A percentile compares a stretch with the other conserved stretches of the same genome.
Conservation (phyloP, 2,888 invertebrate species). For the Micropterix aruncella region DNA sequence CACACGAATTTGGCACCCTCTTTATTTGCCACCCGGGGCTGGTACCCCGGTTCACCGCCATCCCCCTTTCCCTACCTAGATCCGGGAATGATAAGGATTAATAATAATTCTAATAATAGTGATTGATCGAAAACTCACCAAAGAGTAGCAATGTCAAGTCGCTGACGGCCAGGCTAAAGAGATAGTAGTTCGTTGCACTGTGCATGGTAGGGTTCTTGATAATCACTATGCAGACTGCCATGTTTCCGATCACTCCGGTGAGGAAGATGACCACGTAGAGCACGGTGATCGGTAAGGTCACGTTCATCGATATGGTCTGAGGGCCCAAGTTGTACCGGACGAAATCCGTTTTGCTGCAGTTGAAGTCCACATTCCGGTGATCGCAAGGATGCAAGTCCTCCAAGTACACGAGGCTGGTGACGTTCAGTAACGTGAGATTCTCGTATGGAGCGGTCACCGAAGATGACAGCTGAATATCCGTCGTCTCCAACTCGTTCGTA, state of each 20-base stretch:
- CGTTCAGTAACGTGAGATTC: too few species aligned
- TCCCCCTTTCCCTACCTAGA: too few species aligned
- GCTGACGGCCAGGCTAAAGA: slow-evolving; percentile 78
- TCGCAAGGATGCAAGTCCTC: neutral
- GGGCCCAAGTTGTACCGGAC: slow-evolving; percentile 45
- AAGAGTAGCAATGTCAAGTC: slow-evolving; percentile 69
- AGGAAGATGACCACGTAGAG: slow-evolving; percentile 66
- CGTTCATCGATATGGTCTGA: slow-evolving; percentile 39
- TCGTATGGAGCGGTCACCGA: too few species aligned
- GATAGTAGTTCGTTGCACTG: slow-evolving; percentile 83
- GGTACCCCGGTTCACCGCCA: too few species aligned
- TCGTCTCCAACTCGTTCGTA: too few species aligned
- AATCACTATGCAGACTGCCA: slow-evolving; percentile 75
- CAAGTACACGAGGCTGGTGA: too few species aligned
- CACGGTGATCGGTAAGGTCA: slow-evolving; percentile 46
- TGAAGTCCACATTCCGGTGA: slow-evolving; percentile 20
- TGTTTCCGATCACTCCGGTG: slow-evolving; percentile 72
- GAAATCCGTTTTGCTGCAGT: slow-evolving; percentile 47
- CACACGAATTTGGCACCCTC: too few species aligned
- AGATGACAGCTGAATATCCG: too few species aligned
- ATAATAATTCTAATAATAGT: too few species aligned
- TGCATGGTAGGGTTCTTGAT: slow-evolving; percentile 69
- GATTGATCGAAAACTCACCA: slow-evolving; percentile 66
- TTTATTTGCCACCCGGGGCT: too few species aligned
- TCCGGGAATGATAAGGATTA: too few species aligned